Conservation (phyloP, 35 echinoderm and acorn worm genomes). For the Hemicentrotus pulcherrimus region DNA sequence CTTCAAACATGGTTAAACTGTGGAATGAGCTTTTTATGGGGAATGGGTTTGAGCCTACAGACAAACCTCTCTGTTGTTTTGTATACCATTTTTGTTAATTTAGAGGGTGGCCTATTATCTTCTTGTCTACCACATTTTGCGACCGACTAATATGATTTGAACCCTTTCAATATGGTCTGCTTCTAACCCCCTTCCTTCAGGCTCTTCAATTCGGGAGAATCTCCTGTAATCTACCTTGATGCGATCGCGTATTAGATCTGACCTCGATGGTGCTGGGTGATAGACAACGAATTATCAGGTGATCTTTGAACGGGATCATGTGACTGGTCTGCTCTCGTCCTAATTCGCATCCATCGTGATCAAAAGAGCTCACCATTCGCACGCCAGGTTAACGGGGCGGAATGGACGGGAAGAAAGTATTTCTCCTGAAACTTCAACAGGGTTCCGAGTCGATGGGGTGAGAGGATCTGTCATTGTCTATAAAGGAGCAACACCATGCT, state of each 20-base stretch:
- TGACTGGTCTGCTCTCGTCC: background rate
- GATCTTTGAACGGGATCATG: background rate
- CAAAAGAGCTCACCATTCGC: background rate
- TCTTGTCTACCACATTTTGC: background rate
- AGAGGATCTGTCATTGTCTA: background rate
- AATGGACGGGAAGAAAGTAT: background rate
- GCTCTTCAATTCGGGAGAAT: background rate
- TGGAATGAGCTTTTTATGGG: background rate
- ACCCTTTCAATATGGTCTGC: background rate
- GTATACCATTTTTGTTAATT: background rate
- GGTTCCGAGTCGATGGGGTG: background rate
- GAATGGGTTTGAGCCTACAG: background rate
- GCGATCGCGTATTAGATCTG: background rate
- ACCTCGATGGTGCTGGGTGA: background rate
- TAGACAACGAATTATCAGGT: constrained; percentile 1
- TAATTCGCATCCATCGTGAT: background rate
- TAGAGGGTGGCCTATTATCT: background rate
- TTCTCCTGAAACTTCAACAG: background rate
- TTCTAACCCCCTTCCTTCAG: background rate
- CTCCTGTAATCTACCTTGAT: constrained; percentile 6
- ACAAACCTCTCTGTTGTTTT: background rate
- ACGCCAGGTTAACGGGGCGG: background rate
- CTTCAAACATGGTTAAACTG: background rate
- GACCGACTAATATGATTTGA: background rate
- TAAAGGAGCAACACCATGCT: background rate